Evolutionary conservation across 2,797 vertebrate genomes (phyloP), one percentile per base, ranked within the genome.

Genomic region (Antennarius maculatus): DNA sequence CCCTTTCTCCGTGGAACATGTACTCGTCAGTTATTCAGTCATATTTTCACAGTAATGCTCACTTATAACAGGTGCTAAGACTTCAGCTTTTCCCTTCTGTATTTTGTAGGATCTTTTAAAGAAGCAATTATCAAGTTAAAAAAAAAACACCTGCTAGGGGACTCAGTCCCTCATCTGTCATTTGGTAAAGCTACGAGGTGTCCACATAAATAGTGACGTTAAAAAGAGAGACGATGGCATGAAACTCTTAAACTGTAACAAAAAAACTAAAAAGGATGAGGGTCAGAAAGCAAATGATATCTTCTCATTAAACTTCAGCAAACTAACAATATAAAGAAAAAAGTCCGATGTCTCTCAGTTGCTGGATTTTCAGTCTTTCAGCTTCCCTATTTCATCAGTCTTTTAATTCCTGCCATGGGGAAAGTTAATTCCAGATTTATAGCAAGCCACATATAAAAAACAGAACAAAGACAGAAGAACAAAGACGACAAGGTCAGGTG

Each of bases 391-490:
- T 76, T 82, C 41, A 59, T 72, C 69, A 37, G 18, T 29, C 56
- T 67, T 27, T 49, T 71, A 73, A 77, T 71, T 75, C 58, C 57
- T 75, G 34, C 68, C 59, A 42, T 18, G 34, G 59, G 53, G 15
- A 50, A 50, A 51, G 42, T 42, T 80, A 67, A 71, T 54, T 57
- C 67, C 71, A 67, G 73, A 62, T 70, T 76, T 75, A 23, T 59
- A 23, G 57, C 69, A 78, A 74, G 74, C 69, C 65, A 59, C 42
- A 48, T 54, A 34, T 17, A 2, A 73, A 74, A 73, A 62, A 42
- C 7, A 54, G 39, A 68, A 60, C 16, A 43, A 11, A 71, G 57
- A 64, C 48, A 54, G 16, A 61, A 47, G 46, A 76, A 74, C 50
- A 70, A 58, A 69, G 37, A 65, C 57, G 54, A 70, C 69, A 59